Evolutionary conservation across 2,888 invertebrate species (phyloP).

Genomic region (Chymomyza fuscimana): DNA sequence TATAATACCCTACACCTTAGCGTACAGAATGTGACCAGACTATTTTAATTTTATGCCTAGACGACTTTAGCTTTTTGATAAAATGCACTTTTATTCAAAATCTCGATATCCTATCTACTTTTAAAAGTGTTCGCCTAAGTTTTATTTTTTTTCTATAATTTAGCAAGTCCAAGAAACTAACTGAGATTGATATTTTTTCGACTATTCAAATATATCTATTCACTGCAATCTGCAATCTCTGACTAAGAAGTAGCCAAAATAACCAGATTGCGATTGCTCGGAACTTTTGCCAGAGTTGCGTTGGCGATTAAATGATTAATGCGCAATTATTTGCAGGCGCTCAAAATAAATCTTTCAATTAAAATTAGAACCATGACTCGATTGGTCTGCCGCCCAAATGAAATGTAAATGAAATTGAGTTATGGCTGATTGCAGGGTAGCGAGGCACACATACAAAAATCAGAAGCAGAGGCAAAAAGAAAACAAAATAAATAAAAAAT

Average conservation of each 20-base stretch:
- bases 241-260: neutral
- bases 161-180: too few relatives aligned
- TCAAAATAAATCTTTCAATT: constrained; percentile 55
- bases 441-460: neutral
- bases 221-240: neutral
- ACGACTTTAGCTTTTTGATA: too few relatives aligned
- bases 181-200: too few relatives aligned
- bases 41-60: too few relatives aligned
- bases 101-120: too few relatives aligned
- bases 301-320: constrained; percentile 49
- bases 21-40: too few relatives aligned
- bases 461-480: neutral
- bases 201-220: too few relatives aligned
- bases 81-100: too few relatives aligned
- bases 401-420: constrained; percentile 44
- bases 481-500: neutral
- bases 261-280: neutral
- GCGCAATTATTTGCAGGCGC: constrained; percentile 64
- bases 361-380: constrained; percentile 33
- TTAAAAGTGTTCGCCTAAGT: too few relatives aligned
- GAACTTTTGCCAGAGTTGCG: neutral
- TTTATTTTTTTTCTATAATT: too few relatives aligned
- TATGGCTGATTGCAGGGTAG: constrained; percentile 27
- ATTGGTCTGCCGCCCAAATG: constrained; percentile 13
- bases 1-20: too few relatives aligned